Base-by-base conservation (phyloP, 2,797 vertebrate genomes). In the Mus minutoides region DNA sequence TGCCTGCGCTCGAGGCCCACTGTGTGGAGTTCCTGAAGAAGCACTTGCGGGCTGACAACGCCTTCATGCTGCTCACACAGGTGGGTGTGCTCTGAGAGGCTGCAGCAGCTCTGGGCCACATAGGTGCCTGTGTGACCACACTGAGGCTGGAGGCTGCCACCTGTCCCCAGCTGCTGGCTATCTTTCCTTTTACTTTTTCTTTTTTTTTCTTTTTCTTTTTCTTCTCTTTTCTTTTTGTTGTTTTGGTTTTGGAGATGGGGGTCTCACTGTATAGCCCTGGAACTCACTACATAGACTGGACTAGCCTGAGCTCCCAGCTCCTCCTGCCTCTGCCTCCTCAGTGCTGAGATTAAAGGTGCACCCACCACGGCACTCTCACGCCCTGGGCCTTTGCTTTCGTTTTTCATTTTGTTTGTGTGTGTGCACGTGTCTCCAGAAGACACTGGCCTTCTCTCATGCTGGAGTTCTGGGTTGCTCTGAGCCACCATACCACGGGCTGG, bases 1-100 rank as follows among this genome's bases (percentile, higher is more conserved):
- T 99, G 76, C 99, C 99, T 0, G 99, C 99, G 1, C 99, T 99
- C 0, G 99, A 99, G 97, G 98, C 99, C 34, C 99, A 99, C 96
- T 99, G 99, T 31, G 99, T 99, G 94, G 99, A 99, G 96, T 99
- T 99, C 90, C 99, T 99, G 9, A 99, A 99, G 97, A 99, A 99
- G 97, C 99, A 99, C 98, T 99, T 99, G 40, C 98, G 99, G 90
- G 99, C 99, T 0, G 99, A 99, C 98, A 99, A 99, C 0, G 99
- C 99, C 0, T 99, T 99, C 97, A 99, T 99, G 99, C 99, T 99
- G 49, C 99, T 99, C 94, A 99, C 99, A 26, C 99, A 99, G 99
- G 99, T 99, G 40, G 1, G 17, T n/a, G 37, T 49, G 49, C 49
- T 49, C 46, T 46, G 46, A 6, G 46, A 46, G 46, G 46, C 4